Evolutionary conservation across 1,140 invertebrate species (phyloP), one percentile per base, ranked within the genome.

Genomic region (Drosophila simulans): DNA sequence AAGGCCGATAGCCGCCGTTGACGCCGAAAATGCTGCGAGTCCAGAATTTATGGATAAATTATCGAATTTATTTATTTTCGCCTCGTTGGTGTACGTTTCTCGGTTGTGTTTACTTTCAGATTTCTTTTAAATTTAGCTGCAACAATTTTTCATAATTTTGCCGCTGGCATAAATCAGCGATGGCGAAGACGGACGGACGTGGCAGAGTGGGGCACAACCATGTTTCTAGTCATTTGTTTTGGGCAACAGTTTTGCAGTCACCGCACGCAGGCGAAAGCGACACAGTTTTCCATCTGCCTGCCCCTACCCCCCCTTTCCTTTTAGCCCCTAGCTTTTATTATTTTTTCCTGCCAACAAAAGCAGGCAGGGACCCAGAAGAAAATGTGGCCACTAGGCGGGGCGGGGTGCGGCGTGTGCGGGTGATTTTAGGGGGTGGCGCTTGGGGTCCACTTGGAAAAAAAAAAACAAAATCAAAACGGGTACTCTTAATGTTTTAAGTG

Each of bases 141-240:
- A 83, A 73, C 83, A 76, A 86, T 86, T 86, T 86, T 88, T 86
- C 79, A 86, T 88, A 88, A 86, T 86, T 88, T 83, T 79, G 79
- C 79, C 75, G 71, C 74, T 83, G 80, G 83, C 84, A 88, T 88
- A 88, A 88, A 88, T 88, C 84, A 88, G 27, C 39, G 31, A 51
- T 22, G 27, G 15, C 3, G 35, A n/a, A 27, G n/a, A 17, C 12
- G 43, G 17, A 5, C 4, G 10, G 37, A 39, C 40, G 40, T 15
- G n/a, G 15, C 5, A 12, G 43, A 17, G 25, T 17, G 13, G 27
- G 40, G 22, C 22, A 58, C 25, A 13, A 37, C 12, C 43, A 62
- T 69, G 40, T 72, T 56, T 64, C 58, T 77, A 63, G 57, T 68
- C 40, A 59, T 75, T 69, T 79, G 45, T 68, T 75, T 80, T 80